Conservation (phyloP, 2,797 vertebrate species). For the Sciaenops ocellatus region DNA sequence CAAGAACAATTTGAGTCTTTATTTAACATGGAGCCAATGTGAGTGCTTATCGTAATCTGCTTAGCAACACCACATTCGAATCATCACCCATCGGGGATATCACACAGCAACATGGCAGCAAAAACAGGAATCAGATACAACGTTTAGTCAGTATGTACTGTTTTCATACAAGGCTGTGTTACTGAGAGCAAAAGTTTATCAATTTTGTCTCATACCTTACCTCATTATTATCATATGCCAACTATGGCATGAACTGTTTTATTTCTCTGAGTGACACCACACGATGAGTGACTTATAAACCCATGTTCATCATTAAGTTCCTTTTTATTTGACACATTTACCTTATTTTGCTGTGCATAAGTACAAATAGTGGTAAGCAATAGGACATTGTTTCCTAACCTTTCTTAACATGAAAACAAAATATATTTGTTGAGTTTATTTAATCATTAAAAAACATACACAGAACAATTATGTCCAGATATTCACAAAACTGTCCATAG, state of each 20-base stretch:
- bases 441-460: neutral
- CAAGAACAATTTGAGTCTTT: constrained; percentile 30
- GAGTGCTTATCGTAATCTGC: constrained; percentile 30
- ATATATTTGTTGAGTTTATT: no score
- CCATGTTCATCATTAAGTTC: neutral
- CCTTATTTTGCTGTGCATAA: neutral
- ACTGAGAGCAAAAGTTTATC: neutral
- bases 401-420: no score
- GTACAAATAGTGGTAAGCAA: no score
- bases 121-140: neutral
- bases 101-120: neutral
- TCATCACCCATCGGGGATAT: neutral
- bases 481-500: no score
- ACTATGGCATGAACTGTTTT: no score
- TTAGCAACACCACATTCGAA: constrained; percentile 39
- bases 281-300: neutral
- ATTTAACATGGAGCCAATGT: constrained; percentile 18
- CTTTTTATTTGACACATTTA: neutral
- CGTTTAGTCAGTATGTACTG: neutral
- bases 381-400: no score
- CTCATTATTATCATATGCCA: no score
- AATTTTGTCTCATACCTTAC: neutral
- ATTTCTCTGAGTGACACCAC: neutral
- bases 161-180: neutral
- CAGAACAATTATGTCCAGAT: no score